phyloP scores from a whole-genome alignment of 2,113 vertebrate genomes.

The Eulemur rufifrons region DNA sequence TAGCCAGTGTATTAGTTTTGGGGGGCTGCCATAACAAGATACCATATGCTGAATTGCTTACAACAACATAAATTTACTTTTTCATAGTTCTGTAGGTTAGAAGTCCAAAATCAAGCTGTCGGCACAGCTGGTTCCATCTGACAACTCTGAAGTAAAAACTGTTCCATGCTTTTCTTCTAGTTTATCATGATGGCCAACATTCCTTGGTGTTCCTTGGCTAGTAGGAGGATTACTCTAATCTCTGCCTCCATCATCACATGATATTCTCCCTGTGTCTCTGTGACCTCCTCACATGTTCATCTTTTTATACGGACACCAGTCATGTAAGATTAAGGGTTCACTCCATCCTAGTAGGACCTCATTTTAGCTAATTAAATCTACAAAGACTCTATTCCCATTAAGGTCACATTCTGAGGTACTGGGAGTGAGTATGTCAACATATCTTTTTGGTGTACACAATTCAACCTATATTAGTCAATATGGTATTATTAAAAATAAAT shows the following conservation, averaged over 20 bases:
- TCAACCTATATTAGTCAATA: neutral
- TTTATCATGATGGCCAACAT: neutral
- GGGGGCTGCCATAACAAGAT: neutral
- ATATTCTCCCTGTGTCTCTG: fast-evolving
- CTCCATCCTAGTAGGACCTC: neutral
- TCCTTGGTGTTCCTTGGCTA: neutral
- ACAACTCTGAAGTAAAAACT: neutral
- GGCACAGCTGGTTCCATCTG: neutral
- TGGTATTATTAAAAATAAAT: neutral
- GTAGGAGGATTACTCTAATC: neutral
- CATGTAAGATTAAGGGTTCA: neutral
- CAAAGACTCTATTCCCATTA: neutral
- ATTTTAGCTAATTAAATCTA: neutral
- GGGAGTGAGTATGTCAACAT: neutral
- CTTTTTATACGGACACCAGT: neutral
- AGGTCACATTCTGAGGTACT: neutral
- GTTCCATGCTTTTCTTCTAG: neutral
- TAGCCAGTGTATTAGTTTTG: neutral
- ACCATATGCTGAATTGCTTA: neutral
- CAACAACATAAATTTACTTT: neutral
- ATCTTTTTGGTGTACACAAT: neutral
- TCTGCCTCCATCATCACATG: neutral
- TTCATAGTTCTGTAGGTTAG: neutral
- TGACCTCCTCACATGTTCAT: neutral
- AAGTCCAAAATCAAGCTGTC: neutral